A percentile compares a stretch with the other conserved stretches of the same genome.
These are phyloP conservation scores for Bubo blakistoni DNA, from an alignment of 2,113 vertebrate species.

Conservation along the genomic window DNA sequence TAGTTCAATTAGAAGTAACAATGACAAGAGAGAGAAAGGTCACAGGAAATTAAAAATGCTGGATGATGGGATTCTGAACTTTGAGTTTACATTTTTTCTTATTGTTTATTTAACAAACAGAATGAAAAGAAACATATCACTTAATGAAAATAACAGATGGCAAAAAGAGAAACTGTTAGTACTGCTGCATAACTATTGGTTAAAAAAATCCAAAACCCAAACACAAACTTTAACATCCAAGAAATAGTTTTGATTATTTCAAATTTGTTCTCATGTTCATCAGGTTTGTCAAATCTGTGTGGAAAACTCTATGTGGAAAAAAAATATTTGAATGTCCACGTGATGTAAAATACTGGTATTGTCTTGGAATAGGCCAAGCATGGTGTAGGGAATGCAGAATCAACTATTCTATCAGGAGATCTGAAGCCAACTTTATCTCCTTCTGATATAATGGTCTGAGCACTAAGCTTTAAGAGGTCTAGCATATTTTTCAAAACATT, in stretches of 20 bases:
- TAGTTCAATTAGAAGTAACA: background rate
- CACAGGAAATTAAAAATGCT: background rate
- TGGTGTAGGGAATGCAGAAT: background rate
- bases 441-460: background rate
- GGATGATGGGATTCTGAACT: background rate
- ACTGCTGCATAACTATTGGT: background rate
- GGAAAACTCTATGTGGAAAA: background rate
- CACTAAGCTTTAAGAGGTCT: background rate
- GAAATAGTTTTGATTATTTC: background rate
- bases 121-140: background rate
- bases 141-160: background rate
- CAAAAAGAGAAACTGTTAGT: background rate
- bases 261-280: background rate
- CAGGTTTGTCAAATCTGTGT: background rate
- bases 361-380: background rate
- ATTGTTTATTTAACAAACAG: background rate
- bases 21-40: background rate
- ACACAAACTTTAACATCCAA: background rate
- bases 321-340: fast-evolving
- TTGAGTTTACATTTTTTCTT: background rate
- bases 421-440: fast-evolving
- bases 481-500: background rate
- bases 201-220: background rate
- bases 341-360: fast-evolving
- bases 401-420: background rate